These are phyloP conservation scores for Lutraria rhynchaena DNA, from an alignment of 1,140 invertebrate genomes.

Conservation along the genomic window DNA sequence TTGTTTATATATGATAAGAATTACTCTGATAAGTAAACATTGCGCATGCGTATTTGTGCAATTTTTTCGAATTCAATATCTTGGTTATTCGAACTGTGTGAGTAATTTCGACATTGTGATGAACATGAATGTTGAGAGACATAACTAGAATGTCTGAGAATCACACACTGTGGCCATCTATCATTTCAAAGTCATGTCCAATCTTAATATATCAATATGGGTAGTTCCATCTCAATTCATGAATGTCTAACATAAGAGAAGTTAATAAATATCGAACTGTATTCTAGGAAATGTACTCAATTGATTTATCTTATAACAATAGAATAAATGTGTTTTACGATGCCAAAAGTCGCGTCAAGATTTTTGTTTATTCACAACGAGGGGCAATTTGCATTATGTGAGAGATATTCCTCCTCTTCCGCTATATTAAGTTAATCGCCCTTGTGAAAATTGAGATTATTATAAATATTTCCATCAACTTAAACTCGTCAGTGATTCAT, in stretches of 20 bases:
- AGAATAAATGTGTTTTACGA: slow-evolving; percentile 55
- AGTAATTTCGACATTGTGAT: too few species aligned
- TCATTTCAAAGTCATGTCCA: slow-evolving; percentile 36
- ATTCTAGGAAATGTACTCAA: slow-evolving; percentile 48
- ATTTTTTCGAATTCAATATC: too few species aligned
- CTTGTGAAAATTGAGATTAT: not conserved
- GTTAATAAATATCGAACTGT: slow-evolving; percentile 50
- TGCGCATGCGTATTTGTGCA: too few species aligned
- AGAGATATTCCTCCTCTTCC: slow-evolving; percentile 10
- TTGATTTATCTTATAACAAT: slow-evolving; percentile 61
- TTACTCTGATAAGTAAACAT: too few species aligned
- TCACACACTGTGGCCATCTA: slow-evolving; percentile 11
- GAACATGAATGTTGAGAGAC: slow-evolving; percentile 17
- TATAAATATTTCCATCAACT: slow-evolving; percentile 13
- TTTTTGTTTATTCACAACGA: slow-evolving; percentile 21
- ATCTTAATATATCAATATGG: slow-evolving; percentile 55
- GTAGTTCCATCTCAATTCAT: slow-evolving; percentile 47
- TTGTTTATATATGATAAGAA: too few species aligned
- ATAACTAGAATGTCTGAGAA: slow-evolving; percentile 5
- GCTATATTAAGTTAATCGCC: slow-evolving; percentile 35
- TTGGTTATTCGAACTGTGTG: too few species aligned
- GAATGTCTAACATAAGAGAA: slow-evolving; percentile 26
- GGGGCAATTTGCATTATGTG: slow-evolving; percentile 40
- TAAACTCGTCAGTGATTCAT: slow-evolving; percentile 22
- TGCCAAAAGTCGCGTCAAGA: slow-evolving; percentile 58